Conservation (phyloP, 1,140 invertebrate species). For the Belonocnema kinseyi region DNA sequence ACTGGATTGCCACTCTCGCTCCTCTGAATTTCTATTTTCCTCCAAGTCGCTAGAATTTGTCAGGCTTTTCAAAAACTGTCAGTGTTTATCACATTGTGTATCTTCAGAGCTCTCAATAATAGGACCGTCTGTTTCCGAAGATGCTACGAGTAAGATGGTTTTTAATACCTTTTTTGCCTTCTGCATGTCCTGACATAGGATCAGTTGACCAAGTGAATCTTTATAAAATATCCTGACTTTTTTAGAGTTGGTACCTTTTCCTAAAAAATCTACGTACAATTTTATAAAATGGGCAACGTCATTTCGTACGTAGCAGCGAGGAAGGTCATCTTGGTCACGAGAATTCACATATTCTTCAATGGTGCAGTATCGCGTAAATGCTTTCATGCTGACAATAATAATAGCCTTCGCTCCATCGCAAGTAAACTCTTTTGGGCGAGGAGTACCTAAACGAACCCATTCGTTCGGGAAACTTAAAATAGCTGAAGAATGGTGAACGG, state of each 20-base stretch:
- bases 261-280: too few relatives aligned
- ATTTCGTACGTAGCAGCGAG: too few relatives aligned
- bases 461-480: slow-evolving; percentile 1
- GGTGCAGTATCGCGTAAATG: background rate
- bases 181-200: background rate
- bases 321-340: too few relatives aligned
- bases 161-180: slow-evolving; percentile 31
- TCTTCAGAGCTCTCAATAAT: background rate
- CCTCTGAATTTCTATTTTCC: too few relatives aligned
- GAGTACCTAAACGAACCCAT: slow-evolving; percentile 34
- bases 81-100: background rate
- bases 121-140: slow-evolving; percentile 15
- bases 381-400: slow-evolving; percentile 36
- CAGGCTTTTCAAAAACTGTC: background rate
- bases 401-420: slow-evolving; percentile 45
- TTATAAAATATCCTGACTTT: too few relatives aligned
- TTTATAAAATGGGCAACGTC: too few relatives aligned
- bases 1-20: too few relatives aligned
- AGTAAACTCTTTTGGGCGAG: slow-evolving; percentile 42
- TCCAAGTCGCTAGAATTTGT: too few relatives aligned
- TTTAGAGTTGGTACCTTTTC: too few relatives aligned
- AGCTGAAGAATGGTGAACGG: background rate
- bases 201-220: background rate
- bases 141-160: slow-evolving; percentile 27
- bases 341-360: slow-evolving; percentile 38